Evolutionary conservation across 2,113 vertebrate species (phyloP), one percentile per base, ranked within the genome.

Genomic region (Psammodynastes pulverulentus): DNA sequence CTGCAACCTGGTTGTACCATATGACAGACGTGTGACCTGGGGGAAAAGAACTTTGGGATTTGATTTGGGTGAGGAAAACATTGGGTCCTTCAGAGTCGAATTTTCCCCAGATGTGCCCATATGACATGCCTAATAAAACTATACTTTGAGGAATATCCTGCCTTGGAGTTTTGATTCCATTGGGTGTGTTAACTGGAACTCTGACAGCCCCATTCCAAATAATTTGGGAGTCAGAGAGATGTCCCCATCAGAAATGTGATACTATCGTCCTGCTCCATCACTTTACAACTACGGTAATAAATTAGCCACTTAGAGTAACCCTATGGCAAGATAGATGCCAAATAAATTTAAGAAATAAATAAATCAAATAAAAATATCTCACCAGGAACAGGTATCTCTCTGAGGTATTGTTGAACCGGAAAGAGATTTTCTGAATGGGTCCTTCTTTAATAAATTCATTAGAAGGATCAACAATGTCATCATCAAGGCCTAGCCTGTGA

Each of bases 371-470:
- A 67, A 67, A 67, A 39, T 49, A 87, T 79, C 96, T 92, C 95
- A 98, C 98, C 97, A 98, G 92, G 95, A 98, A 98, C 86, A 98
- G 95, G 94, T 98, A 97, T 67, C 98, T 97, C 93, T 98, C 98
- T 90, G 96, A 95, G 0, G 97, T 97, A 92, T 90, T 97, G 2
- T 92, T 97, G 92, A 94, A 97, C 49, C 97, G 97, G 90, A 95
- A 97, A 23, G 98, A 98, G 95, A 98, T 95, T 95, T 98, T 98
- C 39, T 97, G 96, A 62, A 98, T 94, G 0, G 98, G 97, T 0
- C 98, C 98, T 92, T 98, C 97, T 0, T 97, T 97, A 91, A 98
- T 96, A 56, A 98, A 95, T 72, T 97, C 94, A 0, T 98, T 98
- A 93, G 97, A 98, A 43, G 98, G 98, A 92, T 98, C 97, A 13